Conservation (phyloP, 2,797 vertebrate species). For the Clarias platycephalus region DNA sequence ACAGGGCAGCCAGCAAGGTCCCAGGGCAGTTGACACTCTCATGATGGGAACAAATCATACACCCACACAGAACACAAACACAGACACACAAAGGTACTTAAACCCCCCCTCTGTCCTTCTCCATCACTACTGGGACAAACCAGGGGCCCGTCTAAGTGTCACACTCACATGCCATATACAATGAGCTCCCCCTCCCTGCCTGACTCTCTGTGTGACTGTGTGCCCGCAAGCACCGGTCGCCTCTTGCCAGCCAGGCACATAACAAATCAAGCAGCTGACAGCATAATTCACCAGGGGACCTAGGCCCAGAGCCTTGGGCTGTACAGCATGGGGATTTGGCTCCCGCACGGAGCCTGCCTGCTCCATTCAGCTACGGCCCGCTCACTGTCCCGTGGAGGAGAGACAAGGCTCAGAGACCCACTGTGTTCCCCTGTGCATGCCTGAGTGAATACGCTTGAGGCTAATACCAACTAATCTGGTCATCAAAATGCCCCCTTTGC, state of each 20-base stretch:
- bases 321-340: conserved; percentile 61
- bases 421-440: conserved; percentile 63
- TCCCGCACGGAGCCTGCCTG: conserved; percentile 44
- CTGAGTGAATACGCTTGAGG: conserved; percentile 66
- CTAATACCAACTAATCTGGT: conserved; percentile 73
- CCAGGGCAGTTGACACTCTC: conserved; percentile 45
- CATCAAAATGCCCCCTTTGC: conserved; percentile 65
- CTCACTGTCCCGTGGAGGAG: conserved; percentile 49
- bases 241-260: conserved; percentile 57
- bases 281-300: conserved; percentile 68
- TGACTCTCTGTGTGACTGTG: conserved; percentile 56
- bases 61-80: conserved; percentile 40
- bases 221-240: conserved; percentile 48
- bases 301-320: conserved; percentile 61
- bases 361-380: conserved; percentile 47
- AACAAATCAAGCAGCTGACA: conserved; percentile 71
- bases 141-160: conserved; percentile 53
- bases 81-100: conserved; percentile 42
- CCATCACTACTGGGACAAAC: conserved; percentile 56
- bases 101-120: conserved; percentile 40
- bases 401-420: conserved; percentile 64
- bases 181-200: conserved; percentile 54
- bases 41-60: conserved; percentile 43
- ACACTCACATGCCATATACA: conserved; percentile 54
- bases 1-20: conserved; percentile 47